phyloP scores from a whole-genome alignment of 2,888 invertebrate species.

The Calameuta filiformis region DNA sequence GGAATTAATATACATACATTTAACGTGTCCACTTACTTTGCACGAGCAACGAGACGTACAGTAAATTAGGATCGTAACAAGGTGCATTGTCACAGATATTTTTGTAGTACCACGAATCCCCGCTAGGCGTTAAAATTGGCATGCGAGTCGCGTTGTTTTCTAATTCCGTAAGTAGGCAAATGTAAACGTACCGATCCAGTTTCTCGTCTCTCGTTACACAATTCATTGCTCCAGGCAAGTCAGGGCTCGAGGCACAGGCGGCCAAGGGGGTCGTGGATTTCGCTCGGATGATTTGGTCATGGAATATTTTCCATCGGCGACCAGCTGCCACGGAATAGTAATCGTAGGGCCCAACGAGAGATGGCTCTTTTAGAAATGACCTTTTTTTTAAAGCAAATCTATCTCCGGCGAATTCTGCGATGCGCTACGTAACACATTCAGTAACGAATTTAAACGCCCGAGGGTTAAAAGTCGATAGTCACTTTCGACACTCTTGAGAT shows the following conservation, averaged over 20 bases:
- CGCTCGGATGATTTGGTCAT: not conserved
- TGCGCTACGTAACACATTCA: not conserved
- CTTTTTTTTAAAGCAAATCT: too few species aligned
- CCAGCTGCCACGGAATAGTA: not conserved
- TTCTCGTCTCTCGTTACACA: conserved; percentile 11
- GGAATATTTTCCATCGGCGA: not conserved
- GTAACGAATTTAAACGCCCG: not conserved
- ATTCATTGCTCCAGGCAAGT: conserved; percentile 3
- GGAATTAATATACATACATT: not conserved
- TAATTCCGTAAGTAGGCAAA: conserved; percentile 17
- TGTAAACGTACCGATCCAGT: conserved; percentile 15
- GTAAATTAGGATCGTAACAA: not conserved
- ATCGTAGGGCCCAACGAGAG: not conserved
- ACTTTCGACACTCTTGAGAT: not conserved
- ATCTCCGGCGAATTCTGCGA: too few species aligned
- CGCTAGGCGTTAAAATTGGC: not conserved
- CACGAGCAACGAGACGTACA: not conserved
- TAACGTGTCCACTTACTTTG: not conserved
- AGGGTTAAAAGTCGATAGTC: not conserved
- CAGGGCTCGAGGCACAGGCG: not conserved
- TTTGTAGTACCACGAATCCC: not conserved
- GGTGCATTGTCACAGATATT: not conserved
- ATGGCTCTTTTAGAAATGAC: too few species aligned
- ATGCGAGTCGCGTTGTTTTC: not conserved
- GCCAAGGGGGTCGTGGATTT: not conserved